Conservation (phyloP, 2,888 invertebrate species). For the Sicus ferrugineus region DNA sequence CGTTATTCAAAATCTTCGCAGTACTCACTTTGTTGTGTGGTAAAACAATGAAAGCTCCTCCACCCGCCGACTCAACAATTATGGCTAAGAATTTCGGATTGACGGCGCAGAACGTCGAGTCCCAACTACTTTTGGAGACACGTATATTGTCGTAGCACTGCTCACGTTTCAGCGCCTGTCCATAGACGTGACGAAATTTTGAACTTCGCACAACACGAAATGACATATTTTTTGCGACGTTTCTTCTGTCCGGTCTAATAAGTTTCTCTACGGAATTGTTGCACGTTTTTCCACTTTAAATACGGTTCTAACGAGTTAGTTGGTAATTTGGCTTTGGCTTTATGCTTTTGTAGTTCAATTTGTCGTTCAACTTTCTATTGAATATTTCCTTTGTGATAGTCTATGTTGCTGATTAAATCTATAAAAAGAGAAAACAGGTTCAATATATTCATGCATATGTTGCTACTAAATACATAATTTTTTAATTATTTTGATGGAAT, state of each 20-base stretch:
- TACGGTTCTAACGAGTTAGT: too few species aligned
- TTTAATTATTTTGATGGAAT: too few species aligned
- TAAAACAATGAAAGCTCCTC: slow-evolving; percentile 94
- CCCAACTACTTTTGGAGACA: slow-evolving; percentile 98
- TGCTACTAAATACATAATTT: too few species aligned
- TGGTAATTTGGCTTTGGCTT: background rate
- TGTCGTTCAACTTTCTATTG: too few species aligned
- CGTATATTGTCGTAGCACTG: slow-evolving; percentile 97
- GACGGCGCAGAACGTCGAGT: slow-evolving; percentile 97
- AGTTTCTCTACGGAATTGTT: background rate
- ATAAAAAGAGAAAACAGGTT: too few species aligned
- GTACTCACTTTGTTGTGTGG: slow-evolving; percentile 86
- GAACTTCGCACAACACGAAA: slow-evolving; percentile 96
- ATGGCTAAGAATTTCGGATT: slow-evolving; percentile 98
- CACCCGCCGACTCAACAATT: slow-evolving; percentile 96
- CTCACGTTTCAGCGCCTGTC: slow-evolving; percentile 88
- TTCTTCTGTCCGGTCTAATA: slow-evolving; percentile 19
- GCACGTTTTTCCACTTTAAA: background rate
- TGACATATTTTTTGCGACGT: slow-evolving; percentile 74
- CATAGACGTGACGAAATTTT: slow-evolving; percentile 96
- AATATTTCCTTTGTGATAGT: too few species aligned
- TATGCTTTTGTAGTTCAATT: background rate
- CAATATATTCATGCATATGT: too few species aligned
- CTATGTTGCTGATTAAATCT: too few species aligned
- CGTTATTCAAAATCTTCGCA: background rate